Conservation (phyloP, 2,888 invertebrate species). For the Gymnocheta viridis region DNA sequence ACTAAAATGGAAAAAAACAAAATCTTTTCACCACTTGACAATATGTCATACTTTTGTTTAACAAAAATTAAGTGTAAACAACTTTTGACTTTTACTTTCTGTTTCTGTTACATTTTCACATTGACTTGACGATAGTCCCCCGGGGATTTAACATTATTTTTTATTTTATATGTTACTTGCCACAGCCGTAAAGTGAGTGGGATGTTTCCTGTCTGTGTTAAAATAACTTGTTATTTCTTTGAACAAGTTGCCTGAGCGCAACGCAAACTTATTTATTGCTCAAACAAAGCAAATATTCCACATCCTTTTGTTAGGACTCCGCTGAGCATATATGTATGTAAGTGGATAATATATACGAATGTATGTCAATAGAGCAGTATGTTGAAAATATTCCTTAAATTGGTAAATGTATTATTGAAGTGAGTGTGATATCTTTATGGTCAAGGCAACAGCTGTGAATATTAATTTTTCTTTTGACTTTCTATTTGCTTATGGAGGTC, state of each 20-base stretch:
- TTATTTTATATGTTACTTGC: slow-evolving; percentile 61
- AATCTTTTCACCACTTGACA: background rate
- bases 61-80: background rate
- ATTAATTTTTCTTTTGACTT: background rate
- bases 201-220: too few relatives aligned
- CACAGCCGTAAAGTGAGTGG: slow-evolving; percentile 11
- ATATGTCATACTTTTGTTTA: background rate
- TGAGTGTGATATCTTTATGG: slow-evolving; percentile 4
- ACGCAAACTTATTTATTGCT: slow-evolving; percentile 59
- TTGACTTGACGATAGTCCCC: slow-evolving; percentile 14
- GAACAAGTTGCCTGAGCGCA: background rate
- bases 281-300: slow-evolving; percentile 60
- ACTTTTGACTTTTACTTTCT: background rate
- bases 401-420: background rate
- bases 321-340: background rate
- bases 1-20: background rate
- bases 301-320: slow-evolving; percentile 33
- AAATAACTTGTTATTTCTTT: background rate
- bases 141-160: slow-evolving; percentile 53
- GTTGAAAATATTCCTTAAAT: background rate
- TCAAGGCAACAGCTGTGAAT: slow-evolving; percentile 41
- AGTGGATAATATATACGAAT: background rate
- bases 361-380: background rate
- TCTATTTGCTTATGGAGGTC: background rate
- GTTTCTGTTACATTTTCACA: background rate